Percentiles rank a stretch among this genome's conserved stretches.
phyloP scores from a whole-genome alignment of 2,888 invertebrate species.

The Crocallis elinguaria region DNA sequence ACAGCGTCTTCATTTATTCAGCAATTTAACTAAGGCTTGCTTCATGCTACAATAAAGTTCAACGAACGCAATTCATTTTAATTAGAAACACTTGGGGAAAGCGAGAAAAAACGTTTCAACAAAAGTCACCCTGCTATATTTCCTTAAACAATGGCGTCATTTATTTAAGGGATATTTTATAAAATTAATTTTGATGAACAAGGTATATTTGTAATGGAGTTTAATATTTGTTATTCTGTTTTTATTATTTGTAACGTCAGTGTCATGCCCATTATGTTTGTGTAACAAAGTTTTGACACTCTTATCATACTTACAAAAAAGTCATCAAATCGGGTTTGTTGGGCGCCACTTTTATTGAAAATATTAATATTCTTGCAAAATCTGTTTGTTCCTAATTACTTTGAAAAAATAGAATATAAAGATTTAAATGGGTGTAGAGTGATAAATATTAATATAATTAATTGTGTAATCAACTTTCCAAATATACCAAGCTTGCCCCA shows the following conservation, averaged over 20 bases:
- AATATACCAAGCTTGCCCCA: slow-evolving; percentile 20
- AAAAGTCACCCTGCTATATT: slow-evolving; percentile 35
- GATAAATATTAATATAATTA: background rate
- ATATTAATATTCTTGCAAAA: background rate
- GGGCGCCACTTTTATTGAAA: background rate
- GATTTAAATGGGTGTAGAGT: background rate
- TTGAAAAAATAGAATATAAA: too few relatives aligned
- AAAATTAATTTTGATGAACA: background rate
- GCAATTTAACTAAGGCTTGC: slow-evolving; percentile 60
- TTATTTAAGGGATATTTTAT: background rate
- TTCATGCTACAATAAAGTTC: slow-evolving; percentile 68
- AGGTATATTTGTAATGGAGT: background rate
- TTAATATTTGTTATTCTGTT: background rate
- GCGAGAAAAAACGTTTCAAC: slow-evolving; percentile 52
- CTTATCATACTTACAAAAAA: too few relatives aligned
- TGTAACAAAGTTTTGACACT: too few relatives aligned
- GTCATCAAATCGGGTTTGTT: too few relatives aligned
- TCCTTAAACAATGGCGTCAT: slow-evolving; percentile 6
- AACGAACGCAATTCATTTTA: slow-evolving; percentile 72
- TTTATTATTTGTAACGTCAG: too few relatives aligned
- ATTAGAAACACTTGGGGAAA: slow-evolving; percentile 63
- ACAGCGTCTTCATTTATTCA: slow-evolving; percentile 58
- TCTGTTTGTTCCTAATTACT: too few relatives aligned
- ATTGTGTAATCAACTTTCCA: background rate
- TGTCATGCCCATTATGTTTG: too few relatives aligned